Evolutionary conservation across 1,140 invertebrate genomes (phyloP).

Genomic region (Drosophila takahashii): DNA sequence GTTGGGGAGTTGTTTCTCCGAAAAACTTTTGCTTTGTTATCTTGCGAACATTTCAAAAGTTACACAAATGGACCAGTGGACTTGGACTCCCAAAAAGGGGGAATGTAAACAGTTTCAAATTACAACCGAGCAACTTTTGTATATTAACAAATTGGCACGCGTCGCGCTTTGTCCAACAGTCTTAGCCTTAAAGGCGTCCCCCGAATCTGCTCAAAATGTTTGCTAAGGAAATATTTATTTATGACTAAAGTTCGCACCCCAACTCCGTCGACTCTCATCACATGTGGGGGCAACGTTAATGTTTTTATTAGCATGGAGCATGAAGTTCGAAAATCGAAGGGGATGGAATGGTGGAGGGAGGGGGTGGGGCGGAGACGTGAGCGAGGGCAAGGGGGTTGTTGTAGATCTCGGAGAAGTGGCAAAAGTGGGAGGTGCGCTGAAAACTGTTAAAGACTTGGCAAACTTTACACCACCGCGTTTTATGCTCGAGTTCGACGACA

Average conservation of each 20-base stretch:
- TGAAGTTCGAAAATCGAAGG: constrained; percentile 11
- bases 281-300: constrained; percentile 47
- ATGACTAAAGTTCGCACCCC: constrained; percentile 66
- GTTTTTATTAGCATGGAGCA: constrained; percentile 67
- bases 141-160: constrained; percentile 82
- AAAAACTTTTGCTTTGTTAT: constrained; percentile 72
- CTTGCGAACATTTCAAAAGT: constrained; percentile 63
- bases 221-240: constrained; percentile 74
- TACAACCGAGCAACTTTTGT: constrained; percentile 59
- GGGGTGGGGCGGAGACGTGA: background rate
- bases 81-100: constrained; percentile 20
- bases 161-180: constrained; percentile 23
- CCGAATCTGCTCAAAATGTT: constrained; percentile 69
- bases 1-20: background rate
- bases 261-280: background rate
- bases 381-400: background rate
- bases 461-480: constrained; percentile 57
- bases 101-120: constrained; percentile 76
- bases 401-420: background rate
- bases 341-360: background rate
- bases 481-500: constrained; percentile 32
- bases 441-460: constrained; percentile 26
- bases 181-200: constrained; percentile 39
- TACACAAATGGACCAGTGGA: constrained; percentile 63
- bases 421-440: background rate